Conservation (phyloP, 2,888 invertebrate genomes). For the Cephus rjabovi region DNA sequence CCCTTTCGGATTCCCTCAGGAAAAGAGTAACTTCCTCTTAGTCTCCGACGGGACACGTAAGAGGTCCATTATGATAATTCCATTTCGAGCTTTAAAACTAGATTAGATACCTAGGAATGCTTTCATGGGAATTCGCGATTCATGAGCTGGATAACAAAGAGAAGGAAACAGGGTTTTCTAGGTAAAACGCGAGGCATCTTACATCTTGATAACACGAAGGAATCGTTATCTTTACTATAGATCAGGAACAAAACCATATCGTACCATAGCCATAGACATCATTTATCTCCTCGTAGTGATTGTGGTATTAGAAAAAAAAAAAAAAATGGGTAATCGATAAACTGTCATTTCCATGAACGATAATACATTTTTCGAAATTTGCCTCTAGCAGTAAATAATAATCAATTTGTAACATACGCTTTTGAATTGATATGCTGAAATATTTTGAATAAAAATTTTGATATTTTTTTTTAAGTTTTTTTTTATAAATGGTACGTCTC, state of each 20-base stretch:
- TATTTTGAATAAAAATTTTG: not conserved
- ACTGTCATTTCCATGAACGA: not conserved
- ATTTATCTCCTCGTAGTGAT: not conserved
- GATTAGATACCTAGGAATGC: slow-evolving; percentile 19
- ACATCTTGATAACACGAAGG: not conserved
- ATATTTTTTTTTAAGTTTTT: not conserved
- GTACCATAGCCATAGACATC: not conserved
- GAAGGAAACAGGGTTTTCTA: not conserved
- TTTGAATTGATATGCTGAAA: not conserved
- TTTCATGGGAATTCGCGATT: not conserved
- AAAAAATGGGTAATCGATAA: not conserved
- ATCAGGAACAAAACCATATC: not conserved
- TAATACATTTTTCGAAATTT: not conserved
- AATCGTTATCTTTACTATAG: not conserved
- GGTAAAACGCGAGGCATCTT: not conserved
- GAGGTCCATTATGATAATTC: slow-evolving; percentile 36
- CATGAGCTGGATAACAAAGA: not conserved
- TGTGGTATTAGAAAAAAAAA: not conserved
- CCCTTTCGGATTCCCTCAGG: not conserved
- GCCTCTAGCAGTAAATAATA: not conserved
- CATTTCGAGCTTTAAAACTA: slow-evolving; percentile 16
- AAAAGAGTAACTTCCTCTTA: not conserved
- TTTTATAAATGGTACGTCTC: not conserved
- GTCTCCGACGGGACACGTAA: slow-evolving; percentile 10
- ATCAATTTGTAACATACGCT: not conserved